Evolutionary conservation across 2,113 vertebrate species (phyloP).

Genomic region (Himantopus leucocephalus): DNA sequence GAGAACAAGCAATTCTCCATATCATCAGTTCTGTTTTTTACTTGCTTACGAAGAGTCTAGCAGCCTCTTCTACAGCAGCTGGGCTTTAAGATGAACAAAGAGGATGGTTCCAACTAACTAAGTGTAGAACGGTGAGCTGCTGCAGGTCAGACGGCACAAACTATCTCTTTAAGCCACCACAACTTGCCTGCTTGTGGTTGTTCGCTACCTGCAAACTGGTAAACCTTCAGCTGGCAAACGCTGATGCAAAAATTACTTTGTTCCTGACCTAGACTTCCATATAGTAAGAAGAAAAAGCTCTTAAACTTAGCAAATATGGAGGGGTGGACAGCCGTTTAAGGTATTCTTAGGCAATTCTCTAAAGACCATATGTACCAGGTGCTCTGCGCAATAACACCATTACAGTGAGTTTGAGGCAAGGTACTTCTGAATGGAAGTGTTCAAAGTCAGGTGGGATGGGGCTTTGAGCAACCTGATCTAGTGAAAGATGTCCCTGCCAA

Average conservation of each 20-base stretch:
- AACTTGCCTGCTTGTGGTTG: neutral
- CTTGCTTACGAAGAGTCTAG: neutral
- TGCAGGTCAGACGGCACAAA: neutral
- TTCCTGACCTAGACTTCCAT: neutral
- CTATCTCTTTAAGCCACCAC: neutral
- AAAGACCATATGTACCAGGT: neutral
- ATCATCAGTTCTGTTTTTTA: neutral
- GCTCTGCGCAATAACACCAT: neutral
- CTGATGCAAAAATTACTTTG: neutral
- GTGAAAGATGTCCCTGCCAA: neutral
- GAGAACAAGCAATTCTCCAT: neutral
- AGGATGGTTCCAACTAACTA: neutral
- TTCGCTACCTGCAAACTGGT: neutral
- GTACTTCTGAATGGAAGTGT: neutral
- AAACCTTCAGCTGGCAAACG: neutral
- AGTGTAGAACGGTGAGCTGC: neutral
- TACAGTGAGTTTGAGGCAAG: neutral
- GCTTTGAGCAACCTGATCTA: neutral
- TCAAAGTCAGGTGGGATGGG: neutral
- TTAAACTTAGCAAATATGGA: neutral
- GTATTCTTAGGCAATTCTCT: neutral
- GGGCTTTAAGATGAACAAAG: neutral
- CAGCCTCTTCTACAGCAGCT: neutral
- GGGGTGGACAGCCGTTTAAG: neutral
- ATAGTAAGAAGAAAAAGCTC: neutral